Conservation (phyloP, 1,140 invertebrate genomes). For the Thereuonema tuberculata region DNA sequence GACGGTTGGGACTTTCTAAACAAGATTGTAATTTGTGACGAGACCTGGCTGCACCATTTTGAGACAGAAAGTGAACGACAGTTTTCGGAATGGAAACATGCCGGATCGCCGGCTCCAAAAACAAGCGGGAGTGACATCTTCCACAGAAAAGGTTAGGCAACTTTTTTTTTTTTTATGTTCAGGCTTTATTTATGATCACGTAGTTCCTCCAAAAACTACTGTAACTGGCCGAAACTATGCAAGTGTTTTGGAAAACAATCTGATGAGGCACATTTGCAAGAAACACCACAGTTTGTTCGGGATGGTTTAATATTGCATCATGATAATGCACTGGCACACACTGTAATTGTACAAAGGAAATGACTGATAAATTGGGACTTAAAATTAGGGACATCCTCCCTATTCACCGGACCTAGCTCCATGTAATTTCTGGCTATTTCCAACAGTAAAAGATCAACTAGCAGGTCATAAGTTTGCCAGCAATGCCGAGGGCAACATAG, state of each 20-base stretch:
- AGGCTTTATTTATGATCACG: background rate
- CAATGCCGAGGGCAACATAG: background rate
- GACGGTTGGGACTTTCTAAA: too few species aligned
- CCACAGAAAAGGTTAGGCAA: background rate
- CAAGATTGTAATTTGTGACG: too few species aligned
- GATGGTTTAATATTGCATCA: background rate
- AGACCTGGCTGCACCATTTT: too few species aligned
- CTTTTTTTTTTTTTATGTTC: background rate
- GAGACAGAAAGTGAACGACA: too few species aligned
- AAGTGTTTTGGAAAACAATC: background rate
- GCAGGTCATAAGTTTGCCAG: background rate
- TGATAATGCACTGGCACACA: background rate
- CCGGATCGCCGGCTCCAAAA: too few species aligned
- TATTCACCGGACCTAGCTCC: background rate
- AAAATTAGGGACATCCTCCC: background rate
- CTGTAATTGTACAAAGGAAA: background rate
- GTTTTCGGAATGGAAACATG: too few species aligned
- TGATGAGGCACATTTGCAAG: background rate
- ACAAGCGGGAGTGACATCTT: too few species aligned
- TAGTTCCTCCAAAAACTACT: background rate
- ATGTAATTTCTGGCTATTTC: background rate
- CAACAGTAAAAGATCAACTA: background rate
- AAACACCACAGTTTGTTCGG: background rate
- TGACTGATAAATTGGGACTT: background rate
- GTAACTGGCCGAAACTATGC: background rate